Base-by-base conservation (phyloP, 2,113 vertebrate species). In the Eonycteris spelaea region DNA sequence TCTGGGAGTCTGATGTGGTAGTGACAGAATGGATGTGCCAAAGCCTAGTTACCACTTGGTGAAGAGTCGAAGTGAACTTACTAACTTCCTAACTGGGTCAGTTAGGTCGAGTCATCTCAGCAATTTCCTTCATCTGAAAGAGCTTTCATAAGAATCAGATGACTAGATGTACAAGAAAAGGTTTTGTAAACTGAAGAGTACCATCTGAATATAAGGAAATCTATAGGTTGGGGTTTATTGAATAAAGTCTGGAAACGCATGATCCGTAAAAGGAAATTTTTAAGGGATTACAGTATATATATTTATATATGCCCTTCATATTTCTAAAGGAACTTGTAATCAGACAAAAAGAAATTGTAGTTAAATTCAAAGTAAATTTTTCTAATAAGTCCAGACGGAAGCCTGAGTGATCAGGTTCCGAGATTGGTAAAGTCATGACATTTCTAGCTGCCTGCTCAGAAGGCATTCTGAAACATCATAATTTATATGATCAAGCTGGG, bases 51-150 rank as follows among this genome's bases (percentile, higher is more conserved):
- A n/a, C n/a, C 26, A 5, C 11, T 21, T 61, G 67, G 40, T 68
- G 38, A 87, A 73, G 28, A 71, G 35, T 14, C 57, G 26, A 89
- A 61, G 7, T 12, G 28, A 86, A 68, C 3, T 6, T 4, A 15
- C 40, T 40, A 40, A 43, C 21, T 68, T 21, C 48, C 5, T 43
- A 93, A 30, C 1, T 67, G 55, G 1, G n/a, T 43, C 10, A 28
- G 5, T 91, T 59, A 51, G 19, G 59, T 53, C 33, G 67, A 67
- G 2, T n/a, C 0, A 16, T 35, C 57, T 94, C 70, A 90, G 18
- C 38, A 87, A 67, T 55, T 93, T 91, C 51, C 61, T 89, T 92
- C 24, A 28, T 78, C 53, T 59, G n/a, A n/a, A 92, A 86, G 73
- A 74, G 33, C 2, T 83, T 79, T 70, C 78, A 6, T 82, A 73